Base-by-base conservation (phyloP, 2,797 vertebrate genomes). In the Meda fulgida region DNA sequence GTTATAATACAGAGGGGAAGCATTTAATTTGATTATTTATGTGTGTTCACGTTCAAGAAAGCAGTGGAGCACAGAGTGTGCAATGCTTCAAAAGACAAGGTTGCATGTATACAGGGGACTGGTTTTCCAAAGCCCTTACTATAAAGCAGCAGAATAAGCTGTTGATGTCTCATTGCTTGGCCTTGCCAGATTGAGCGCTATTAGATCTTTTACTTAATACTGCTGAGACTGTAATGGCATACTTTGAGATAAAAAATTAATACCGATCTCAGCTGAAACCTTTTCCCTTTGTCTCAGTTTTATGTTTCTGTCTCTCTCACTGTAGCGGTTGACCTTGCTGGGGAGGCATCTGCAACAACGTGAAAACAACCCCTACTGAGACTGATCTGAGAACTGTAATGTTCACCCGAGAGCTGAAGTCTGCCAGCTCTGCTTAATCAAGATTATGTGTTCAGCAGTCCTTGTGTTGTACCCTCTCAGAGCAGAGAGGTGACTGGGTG, bases 241-340 rank as follows among this genome's bases (percentile, higher is more conserved):
- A 78, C 65, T 75, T 75, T 80, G 58, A 46, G 26, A 76, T 85
- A n/a, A 84, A 85, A 81, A 82, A 87, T 82, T 60, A 48, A 88
- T 66, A 78, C 46, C 10, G 21, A 53, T 67, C 71, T 77, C 55
- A 81, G 69, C 67, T 83, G 55, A 60, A 81, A 76, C 55, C 80
- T 70, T 71, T 13, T n/a, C 18, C 26, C 21, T 65, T 73, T 81
- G 70, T 70, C 40, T 75, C 58, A 78, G 76, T 51, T 84, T 71
- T 78, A 55, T 58, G 6, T 77, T 83, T 83, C 69, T 46, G 14
- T 58, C 70, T 81, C 81, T 67, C 69, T 83, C 29, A 26, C 16
- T 5, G 38, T 80, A 63, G 66, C 16, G 31, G 51, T 43, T 67
- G 77, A 87, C 87, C 87, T 87, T 78, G 72, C 60, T 63, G 43